Evolutionary conservation across 2,888 invertebrate species (phyloP).

Genomic region (Geotrupes spiniger): DNA sequence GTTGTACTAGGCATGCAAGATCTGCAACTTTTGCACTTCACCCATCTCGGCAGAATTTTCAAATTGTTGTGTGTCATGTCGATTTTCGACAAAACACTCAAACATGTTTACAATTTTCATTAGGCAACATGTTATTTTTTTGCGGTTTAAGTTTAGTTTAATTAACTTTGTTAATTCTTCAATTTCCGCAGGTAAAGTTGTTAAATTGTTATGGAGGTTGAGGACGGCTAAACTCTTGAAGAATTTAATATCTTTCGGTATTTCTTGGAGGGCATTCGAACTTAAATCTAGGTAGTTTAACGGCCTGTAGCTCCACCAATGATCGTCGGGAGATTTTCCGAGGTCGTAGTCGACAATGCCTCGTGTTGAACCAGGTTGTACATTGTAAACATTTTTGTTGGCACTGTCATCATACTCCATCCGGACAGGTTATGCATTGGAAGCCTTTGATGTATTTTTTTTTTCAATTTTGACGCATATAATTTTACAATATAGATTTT

Average conservation of each 20-base stretch:
- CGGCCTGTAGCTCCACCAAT: conserved; percentile 85
- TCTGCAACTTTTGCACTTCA: conserved; percentile 70
- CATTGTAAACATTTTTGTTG: conserved; percentile 70
- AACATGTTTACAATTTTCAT: conserved; percentile 67
- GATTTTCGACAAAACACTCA: conserved; percentile 68
- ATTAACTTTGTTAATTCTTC: conserved; percentile 65
- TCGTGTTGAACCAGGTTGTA: conserved; percentile 65
- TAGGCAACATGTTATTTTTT: conserved; percentile 61
- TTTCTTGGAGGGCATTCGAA: conserved; percentile 64
- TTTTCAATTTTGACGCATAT: too few species aligned
- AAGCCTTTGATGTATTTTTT: too few species aligned
- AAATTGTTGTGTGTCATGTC: conserved; percentile 73
- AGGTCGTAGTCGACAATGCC: conserved; percentile 61
- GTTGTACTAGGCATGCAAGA: conserved; percentile 79
- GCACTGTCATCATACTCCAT: conserved; percentile 69
- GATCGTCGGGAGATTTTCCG: conserved; percentile 55
- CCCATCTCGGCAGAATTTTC: conserved; percentile 63
- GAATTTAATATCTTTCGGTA: conserved; percentile 64
- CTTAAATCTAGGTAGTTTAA: conserved; percentile 76
- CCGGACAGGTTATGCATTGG: conserved; percentile 79
- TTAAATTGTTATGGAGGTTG: conserved; percentile 77
- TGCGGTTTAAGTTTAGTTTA: conserved; percentile 67
- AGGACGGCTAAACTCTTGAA: conserved; percentile 66
- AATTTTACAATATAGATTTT: too few species aligned
- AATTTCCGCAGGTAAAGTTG: conserved; percentile 69